These are phyloP conservation scores for Trigoniulus corallinus DNA, from an alignment of 1,140 invertebrate genomes.

Conservation along the genomic window DNA sequence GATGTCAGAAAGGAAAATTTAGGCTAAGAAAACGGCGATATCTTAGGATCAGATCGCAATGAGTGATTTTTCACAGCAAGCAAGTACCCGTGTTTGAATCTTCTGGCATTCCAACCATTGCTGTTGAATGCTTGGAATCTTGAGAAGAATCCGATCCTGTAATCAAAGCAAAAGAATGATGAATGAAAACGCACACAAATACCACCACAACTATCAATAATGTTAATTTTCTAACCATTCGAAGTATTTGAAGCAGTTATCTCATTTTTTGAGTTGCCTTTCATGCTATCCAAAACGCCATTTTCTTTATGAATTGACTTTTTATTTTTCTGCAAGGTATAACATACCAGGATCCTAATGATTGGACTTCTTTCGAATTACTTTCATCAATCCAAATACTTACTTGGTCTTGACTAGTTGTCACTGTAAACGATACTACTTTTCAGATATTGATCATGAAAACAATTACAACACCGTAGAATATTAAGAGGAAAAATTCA, in stretches of 20 bases:
- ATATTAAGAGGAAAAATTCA: conserved; percentile 5
- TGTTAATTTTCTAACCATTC: not conserved
- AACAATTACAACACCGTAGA: conserved; percentile 7
- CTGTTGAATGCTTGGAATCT: not conserved
- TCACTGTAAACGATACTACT: conserved; percentile 20
- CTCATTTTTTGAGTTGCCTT: not conserved
- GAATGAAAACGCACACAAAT: conserved; percentile 45
- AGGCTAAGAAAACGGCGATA: not conserved
- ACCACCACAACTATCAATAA: not conserved
- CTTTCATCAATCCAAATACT: conserved; percentile 31
- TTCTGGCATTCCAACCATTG: conserved; percentile 26
- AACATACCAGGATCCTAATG: conserved; percentile 13
- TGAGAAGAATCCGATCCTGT: not conserved
- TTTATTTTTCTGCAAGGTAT: not conserved
- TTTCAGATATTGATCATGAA: conserved; percentile 19
- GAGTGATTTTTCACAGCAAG: conserved; percentile 1
- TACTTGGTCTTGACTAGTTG: not conserved
- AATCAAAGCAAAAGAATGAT: conserved; percentile 42
- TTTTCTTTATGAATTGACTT: not conserved
- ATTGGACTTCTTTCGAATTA: conserved; percentile 47
- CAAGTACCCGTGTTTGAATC: conserved; percentile 69
- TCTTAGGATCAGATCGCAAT: not conserved
- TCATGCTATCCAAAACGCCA: not conserved
- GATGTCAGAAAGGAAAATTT: not conserved
- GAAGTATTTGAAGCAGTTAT: not conserved